Evolutionary conservation across 2,888 invertebrate species (phyloP).

Genomic region (Oligia latruncula): DNA sequence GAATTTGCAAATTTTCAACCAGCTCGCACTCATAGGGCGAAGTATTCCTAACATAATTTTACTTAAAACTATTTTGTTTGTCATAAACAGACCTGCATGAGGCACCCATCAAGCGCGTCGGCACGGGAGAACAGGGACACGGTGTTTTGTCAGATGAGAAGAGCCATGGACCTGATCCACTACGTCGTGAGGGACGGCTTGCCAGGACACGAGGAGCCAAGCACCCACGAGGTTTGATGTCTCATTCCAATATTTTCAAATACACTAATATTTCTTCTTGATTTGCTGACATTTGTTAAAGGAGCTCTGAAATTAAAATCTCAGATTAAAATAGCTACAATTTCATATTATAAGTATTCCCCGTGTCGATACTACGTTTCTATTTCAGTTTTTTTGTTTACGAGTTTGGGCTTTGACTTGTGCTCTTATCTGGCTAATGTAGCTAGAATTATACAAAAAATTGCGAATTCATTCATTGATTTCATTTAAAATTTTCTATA

Average conservation of each 20-base stretch:
- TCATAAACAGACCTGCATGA: conserved; percentile 93
- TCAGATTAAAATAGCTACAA: neutral
- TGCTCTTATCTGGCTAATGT: neutral
- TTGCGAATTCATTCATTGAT: neutral
- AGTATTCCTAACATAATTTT: neutral
- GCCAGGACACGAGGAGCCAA: conserved; percentile 89
- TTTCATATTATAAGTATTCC: neutral
- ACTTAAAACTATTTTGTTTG: neutral
- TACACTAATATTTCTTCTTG: conserved; percentile 7
- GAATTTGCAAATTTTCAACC: neutral
- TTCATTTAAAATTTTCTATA: neutral
- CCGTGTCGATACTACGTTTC: neutral
- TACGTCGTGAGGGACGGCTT: conserved; percentile 99
- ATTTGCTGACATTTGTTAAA: neutral
- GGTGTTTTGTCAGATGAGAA: conserved; percentile 99
- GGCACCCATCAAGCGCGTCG: conserved; percentile 98
- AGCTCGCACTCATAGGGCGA: neutral
- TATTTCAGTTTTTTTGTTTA: neutral
- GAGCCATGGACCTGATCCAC: conserved; percentile 99
- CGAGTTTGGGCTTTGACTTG: neutral
- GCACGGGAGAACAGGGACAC: conserved; percentile 99
- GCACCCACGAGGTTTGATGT: conserved; percentile 84
- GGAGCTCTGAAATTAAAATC: conserved; percentile 12
- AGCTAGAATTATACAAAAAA: neutral
- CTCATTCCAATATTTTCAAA: conserved; percentile 23